Conservation (phyloP, 2,797 vertebrate species). For the Lycodopsis pacificus region DNA sequence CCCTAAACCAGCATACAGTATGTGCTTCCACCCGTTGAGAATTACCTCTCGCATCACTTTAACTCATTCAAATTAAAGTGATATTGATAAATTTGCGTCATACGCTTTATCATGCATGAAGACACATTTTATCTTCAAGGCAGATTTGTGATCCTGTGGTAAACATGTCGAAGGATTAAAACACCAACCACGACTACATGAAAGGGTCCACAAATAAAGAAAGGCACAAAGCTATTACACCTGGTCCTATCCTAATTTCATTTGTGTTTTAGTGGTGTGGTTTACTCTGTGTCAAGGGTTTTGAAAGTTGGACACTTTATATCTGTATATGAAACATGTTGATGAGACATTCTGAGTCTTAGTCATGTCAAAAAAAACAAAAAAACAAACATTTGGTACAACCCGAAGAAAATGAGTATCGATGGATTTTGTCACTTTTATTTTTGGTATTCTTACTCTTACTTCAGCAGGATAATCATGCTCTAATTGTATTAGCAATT, state of each 20-base stretch:
- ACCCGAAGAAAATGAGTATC: background rate
- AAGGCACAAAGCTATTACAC: conserved; percentile 39
- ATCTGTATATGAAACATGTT: background rate
- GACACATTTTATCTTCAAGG: conserved; percentile 12
- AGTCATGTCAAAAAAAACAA: background rate
- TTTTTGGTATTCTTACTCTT: background rate
- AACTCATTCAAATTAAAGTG: conserved; percentile 33
- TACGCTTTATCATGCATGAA: conserved; percentile 18
- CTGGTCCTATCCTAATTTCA: background rate
- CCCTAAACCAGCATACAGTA: conserved; percentile 57
- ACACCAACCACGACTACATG: conserved; percentile 33
- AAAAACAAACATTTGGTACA: background rate
- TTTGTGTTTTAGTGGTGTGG: conserved; percentile 3
- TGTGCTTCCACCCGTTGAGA: conserved; percentile 48
- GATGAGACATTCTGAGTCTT: background rate
- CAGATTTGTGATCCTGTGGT: conserved; percentile 39
- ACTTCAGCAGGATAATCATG: background rate
- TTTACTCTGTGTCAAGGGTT: background rate
- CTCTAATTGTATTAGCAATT: background rate
- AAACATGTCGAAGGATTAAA: conserved; percentile 26
- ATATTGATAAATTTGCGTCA: conserved; percentile 46
- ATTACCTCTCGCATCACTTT: conserved; percentile 31
- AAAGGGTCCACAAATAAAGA: conserved; percentile 38
- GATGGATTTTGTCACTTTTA: background rate
- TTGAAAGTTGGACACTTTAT: background rate